Evolutionary conservation across 2,113 vertebrate genomes (phyloP).

Genomic region (Suncus etruscus): DNA sequence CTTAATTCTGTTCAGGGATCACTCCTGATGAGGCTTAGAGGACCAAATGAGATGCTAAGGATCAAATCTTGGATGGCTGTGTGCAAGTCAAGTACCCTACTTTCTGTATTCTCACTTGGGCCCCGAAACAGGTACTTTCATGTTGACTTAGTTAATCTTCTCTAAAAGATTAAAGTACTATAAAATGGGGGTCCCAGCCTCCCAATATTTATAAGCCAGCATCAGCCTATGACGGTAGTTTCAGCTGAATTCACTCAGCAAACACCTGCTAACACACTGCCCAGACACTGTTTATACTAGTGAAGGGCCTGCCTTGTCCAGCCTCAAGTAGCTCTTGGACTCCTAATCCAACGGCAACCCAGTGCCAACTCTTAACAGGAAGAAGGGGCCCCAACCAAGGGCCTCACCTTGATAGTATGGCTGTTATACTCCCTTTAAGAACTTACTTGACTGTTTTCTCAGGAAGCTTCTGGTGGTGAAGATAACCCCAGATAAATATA

Average conservation of each 20-base stretch:
- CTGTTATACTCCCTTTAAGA: background rate
- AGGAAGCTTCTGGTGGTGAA: slow-evolving; percentile 57
- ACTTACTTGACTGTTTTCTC: background rate
- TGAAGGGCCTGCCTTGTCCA: background rate
- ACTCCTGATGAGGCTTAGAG: too few relatives aligned
- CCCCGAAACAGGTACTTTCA: background rate
- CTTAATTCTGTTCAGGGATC: too few relatives aligned
- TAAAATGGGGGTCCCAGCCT: background rate
- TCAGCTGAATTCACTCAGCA: background rate
- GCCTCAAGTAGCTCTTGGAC: background rate
- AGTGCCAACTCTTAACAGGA: slow-evolving; percentile 13
- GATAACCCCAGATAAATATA: slow-evolving; percentile 60
- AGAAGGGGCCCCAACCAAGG: background rate
- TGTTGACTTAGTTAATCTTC: slow-evolving; percentile 26
- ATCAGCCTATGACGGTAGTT: background rate
- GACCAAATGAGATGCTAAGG: too few relatives aligned
- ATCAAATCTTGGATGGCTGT: too few relatives aligned
- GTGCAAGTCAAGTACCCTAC: too few relatives aligned
- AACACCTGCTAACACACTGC: background rate
- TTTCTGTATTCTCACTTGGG: too few relatives aligned
- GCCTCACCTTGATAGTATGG: background rate
- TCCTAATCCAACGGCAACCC: background rate
- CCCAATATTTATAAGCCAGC: slow-evolving; percentile 7
- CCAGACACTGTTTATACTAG: background rate
- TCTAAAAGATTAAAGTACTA: background rate